Conservation (phyloP, 2,888 invertebrate genomes). For the Ormyrus labotus region DNA sequence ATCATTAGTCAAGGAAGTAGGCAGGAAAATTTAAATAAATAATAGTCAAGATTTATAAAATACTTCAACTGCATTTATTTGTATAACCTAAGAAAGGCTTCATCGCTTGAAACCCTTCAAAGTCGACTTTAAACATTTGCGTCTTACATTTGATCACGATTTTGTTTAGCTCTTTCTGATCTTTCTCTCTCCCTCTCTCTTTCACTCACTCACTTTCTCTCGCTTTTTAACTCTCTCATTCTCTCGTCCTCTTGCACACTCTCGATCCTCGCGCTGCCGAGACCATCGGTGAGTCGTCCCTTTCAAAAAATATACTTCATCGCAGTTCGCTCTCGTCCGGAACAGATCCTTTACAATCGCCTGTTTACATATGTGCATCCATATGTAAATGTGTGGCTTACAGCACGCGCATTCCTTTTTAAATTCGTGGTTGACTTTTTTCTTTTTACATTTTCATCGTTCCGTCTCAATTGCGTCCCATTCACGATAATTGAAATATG, state of each 20-base stretch:
- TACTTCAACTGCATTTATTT: conserved; percentile 70
- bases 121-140: conserved; percentile 52
- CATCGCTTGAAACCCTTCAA: conserved; percentile 42
- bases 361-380: conserved; percentile 1
- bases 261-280: conserved; percentile 17
- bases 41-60: conserved; percentile 64
- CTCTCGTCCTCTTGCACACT: background rate
- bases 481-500: conserved; percentile 34
- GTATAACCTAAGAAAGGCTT: conserved; percentile 54
- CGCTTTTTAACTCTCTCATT: background rate
- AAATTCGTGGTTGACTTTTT: conserved; percentile 38
- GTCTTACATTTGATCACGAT: conserved; percentile 53
- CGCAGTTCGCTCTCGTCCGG: conserved; percentile 19
- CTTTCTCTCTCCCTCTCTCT: background rate
- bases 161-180: conserved; percentile 20
- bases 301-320: conserved; percentile 49
- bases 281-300: conserved; percentile 15
- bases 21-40: conserved; percentile 18
- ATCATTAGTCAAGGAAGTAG: background rate
- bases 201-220: conserved; percentile 3
- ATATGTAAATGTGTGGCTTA: background rate
- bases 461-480: conserved; percentile 20
- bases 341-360: conserved; percentile 38
- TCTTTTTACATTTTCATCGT: conserved; percentile 1
- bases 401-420: conserved; percentile 16